These are phyloP conservation scores for Rhizomys pruinosus DNA, from an alignment of 2,113 vertebrate species.

Conservation along the genomic window DNA sequence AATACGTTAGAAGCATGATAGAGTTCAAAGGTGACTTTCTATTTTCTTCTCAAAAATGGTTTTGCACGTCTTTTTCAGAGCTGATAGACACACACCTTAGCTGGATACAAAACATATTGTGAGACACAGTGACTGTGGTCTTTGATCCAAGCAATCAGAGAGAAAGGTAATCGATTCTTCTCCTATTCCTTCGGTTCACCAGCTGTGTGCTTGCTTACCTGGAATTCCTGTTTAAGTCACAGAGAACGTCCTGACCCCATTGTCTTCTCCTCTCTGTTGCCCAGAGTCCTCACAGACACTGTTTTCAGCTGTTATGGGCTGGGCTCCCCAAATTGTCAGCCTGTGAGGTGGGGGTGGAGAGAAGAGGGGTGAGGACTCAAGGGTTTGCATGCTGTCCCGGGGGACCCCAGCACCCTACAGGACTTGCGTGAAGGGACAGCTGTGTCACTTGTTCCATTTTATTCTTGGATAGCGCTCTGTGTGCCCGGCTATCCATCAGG, in stretches of 20 bases:
- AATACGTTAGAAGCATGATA: slow-evolving; percentile 52
- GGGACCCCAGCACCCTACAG: not conserved
- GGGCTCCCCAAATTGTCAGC: not conserved
- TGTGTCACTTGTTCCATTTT: not conserved
- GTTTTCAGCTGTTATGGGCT: not conserved
- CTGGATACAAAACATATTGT: slow-evolving; percentile 94
- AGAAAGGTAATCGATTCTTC: slow-evolving; percentile 90
- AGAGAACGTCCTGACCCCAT: slow-evolving; percentile 1
- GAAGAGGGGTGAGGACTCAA: slow-evolving; percentile 56
- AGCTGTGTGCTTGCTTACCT: slow-evolving; percentile 87
- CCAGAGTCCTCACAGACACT: slow-evolving; percentile 56
- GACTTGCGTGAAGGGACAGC: not conserved
- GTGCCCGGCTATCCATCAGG: not conserved
- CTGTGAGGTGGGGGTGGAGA: slow-evolving; percentile 49
- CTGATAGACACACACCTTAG: slow-evolving; percentile 94
- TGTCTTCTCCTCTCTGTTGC: slow-evolving; percentile 14
- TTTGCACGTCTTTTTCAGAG: slow-evolving; percentile 93
- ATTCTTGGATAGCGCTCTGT: not conserved
- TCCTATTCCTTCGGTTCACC: slow-evolving; percentile 86
- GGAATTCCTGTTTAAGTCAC: slow-evolving; percentile 38
- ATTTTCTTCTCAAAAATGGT: slow-evolving; percentile 90
- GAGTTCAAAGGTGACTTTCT: slow-evolving; percentile 86
- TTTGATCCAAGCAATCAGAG: slow-evolving; percentile 91
- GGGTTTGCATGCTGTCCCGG: slow-evolving; percentile 76
- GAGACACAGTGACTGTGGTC: slow-evolving; percentile 91